Percentiles rank a stretch among this genome's conserved stretches.
Evolutionary conservation across 2,888 invertebrate species (phyloP).

Genomic region (Dermolepida albohirtum): DNA sequence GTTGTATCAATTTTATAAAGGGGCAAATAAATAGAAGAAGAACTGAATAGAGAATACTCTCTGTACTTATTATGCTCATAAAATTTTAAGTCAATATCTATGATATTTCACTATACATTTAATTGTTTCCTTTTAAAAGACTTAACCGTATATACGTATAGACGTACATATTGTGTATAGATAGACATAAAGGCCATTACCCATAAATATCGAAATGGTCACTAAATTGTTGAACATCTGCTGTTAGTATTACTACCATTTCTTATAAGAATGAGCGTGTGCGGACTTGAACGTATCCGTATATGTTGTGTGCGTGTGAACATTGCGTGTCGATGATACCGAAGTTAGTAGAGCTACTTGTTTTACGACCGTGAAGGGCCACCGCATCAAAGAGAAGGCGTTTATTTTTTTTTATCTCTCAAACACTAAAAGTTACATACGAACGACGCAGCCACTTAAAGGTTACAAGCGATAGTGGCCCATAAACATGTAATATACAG

Average conservation of each 20-base stretch:
- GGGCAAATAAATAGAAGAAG: no score
- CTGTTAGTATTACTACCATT: not conserved
- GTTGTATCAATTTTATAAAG: no score
- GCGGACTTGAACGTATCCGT: not conserved
- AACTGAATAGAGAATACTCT: no score
- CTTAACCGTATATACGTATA: no score
- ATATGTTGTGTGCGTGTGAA: slow-evolving; percentile 1
- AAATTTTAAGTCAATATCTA: no score
- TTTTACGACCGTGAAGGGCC: slow-evolving; percentile 28
- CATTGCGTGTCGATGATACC: slow-evolving; percentile 32
- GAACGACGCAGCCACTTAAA: slow-evolving; percentile 25
- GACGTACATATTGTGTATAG: no score
- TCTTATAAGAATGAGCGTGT: no score
- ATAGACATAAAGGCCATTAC: slow-evolving; percentile 50
- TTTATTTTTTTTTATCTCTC: slow-evolving; percentile 34
- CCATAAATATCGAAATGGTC: slow-evolving; percentile 58
- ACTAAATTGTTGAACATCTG: slow-evolving; percentile 56
- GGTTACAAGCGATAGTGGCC: slow-evolving; percentile 34
- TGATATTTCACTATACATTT: no score
- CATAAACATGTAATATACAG: slow-evolving; percentile 32
- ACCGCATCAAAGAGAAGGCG: slow-evolving; percentile 30
- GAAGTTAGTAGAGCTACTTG: slow-evolving; percentile 4
- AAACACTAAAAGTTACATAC: slow-evolving; percentile 36
- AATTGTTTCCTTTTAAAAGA: no score
- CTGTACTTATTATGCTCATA: no score